Evolutionary conservation across 2,797 vertebrate species (phyloP).

Genomic region (Helostoma temminkii): DNA sequence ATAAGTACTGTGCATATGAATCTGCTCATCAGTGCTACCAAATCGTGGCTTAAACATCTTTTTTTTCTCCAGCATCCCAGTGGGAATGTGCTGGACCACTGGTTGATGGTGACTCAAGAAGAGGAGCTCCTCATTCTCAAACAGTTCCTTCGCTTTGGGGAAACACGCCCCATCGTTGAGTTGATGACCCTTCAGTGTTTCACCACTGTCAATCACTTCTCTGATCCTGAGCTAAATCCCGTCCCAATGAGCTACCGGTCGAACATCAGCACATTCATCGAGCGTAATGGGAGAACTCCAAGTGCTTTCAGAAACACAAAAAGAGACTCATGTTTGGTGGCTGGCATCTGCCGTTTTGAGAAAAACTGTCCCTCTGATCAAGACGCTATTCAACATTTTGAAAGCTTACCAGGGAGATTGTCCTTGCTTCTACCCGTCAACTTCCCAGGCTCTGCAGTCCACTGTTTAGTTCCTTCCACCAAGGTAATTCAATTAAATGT

Average conservation of each 20-base stretch:
- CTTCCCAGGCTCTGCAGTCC: constrained; percentile 36
- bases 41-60: background rate
- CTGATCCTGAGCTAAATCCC: constrained; percentile 3
- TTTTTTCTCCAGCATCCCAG: constrained; percentile 80
- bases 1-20: too few relatives aligned
- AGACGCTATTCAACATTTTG: constrained; percentile 79
- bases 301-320: background rate
- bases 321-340: background rate
- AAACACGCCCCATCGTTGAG: constrained; percentile 93
- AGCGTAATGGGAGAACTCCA: constrained; percentile 71
- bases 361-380: background rate
- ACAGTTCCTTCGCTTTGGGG: constrained; percentile 95
- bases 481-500: constrained; percentile 68
- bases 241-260: constrained; percentile 63
- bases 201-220: background rate
- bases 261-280: constrained; percentile 82
- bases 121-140: constrained; percentile 90
- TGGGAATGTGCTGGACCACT: constrained; percentile 90
- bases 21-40: too few relatives aligned
- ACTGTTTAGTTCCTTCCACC: constrained; percentile 25
- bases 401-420: constrained; percentile 81
- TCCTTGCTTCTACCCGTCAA: constrained; percentile 68
- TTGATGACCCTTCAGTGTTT: constrained; percentile 89
- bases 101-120: constrained; percentile 89
- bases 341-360: constrained; percentile 65